A percentile compares a stretch with the other conserved stretches of the same genome.
Conservation (phyloP, 2,888 invertebrate species). For the Nowickia ferox region DNA sequence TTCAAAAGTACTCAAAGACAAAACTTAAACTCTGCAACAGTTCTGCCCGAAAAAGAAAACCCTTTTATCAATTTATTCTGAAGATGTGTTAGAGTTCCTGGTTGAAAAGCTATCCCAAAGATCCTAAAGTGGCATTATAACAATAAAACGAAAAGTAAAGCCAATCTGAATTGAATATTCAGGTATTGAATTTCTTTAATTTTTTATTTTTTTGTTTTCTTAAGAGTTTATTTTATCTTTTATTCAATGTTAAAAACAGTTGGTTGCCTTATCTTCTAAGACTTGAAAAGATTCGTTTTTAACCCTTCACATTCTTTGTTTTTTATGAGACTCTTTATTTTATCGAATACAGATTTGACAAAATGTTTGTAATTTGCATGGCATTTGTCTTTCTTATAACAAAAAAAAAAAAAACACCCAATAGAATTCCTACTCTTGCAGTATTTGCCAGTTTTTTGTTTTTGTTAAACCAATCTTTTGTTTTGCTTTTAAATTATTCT, state of each 20-base stretch:
- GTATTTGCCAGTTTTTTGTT: neutral
- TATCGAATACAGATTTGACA: constrained; percentile 8
- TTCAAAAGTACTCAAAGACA: neutral
- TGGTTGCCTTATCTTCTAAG: neutral
- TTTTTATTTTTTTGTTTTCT: constrained; percentile 10
- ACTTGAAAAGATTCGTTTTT: constrained; percentile 8
- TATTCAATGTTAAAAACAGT: neutral
- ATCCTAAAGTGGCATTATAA: neutral
- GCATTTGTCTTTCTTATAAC: neutral
- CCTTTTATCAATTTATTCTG: neutral
- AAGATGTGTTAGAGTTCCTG: neutral
- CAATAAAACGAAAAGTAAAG: neutral
- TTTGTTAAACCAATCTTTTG: neutral
- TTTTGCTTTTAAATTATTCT: neutral
- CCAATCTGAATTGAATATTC: neutral
- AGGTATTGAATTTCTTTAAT: constrained; percentile 9
- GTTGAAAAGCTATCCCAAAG: constrained; percentile 16
- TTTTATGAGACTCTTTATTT: neutral
- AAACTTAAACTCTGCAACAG: neutral
- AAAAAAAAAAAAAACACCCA: constrained; percentile 36
- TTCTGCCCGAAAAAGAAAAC: neutral
- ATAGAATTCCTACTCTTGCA: neutral
- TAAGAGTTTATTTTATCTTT: constrained; percentile 3
- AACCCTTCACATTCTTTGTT: constrained; percentile 14
- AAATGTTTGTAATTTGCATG: neutral